Base-by-base conservation (phyloP, 2,888 invertebrate species). In the Andrena praecox region DNA sequence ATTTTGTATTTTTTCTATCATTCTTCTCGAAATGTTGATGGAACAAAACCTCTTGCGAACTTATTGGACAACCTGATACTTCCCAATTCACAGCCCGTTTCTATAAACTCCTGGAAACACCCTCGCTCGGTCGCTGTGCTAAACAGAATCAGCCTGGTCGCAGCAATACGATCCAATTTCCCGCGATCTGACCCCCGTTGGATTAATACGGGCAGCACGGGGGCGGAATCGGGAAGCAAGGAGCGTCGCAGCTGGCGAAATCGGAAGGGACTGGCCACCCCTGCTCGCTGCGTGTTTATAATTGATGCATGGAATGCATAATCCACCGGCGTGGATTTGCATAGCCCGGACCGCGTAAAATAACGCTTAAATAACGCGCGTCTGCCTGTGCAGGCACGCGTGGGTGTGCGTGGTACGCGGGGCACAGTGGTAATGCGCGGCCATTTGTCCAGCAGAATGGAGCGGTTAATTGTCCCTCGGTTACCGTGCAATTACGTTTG, bases 401-500 rank as follows among this genome's bases (percentile, higher is more conserved):
- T 50, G 42, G 42, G 42, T 42, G 42, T 42, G 42, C 42, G 16
- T 16, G 42, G 42, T 42, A 42, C 42, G 42, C 42, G 42, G 42
- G 42, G 16, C 42, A 42, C 42, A 42, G 4, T 35, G 75, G 56
- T 85, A 84, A 84, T 82, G 84, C 76, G 52, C 50, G 69, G 59
- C 77, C 86, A 82, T 86, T 86, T 84, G 81, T 77, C 80, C 85
- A 50, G 76, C 80, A 81, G 85, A 87, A 87, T 85, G 87, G 85
- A 81, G 79, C 87, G 77, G 87, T 87, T 87, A 87, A 87, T 87
- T 87, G 85, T 79, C 85, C 56, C 80, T 56, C 77, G 78, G 85
- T 86, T 85, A 82, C 77, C 80, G 77, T 80, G 86, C 85, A 86
- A 85, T 86, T 86, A 87, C 85, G 80, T 87, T 87, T 83, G 87